Conservation (phyloP, 2,888 invertebrate genomes). For the Mythimna loreyi region DNA sequence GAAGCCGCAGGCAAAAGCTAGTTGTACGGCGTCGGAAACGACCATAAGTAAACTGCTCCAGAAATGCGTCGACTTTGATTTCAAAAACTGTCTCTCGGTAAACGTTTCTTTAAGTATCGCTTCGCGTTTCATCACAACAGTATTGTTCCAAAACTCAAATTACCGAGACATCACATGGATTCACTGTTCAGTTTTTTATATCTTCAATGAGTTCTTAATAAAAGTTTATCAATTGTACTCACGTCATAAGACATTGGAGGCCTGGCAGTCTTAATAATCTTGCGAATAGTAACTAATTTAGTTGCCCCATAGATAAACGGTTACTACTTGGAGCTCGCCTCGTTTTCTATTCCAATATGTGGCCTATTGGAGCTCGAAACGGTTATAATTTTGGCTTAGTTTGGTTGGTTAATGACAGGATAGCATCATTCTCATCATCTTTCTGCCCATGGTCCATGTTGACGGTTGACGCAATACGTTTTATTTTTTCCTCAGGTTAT, state of each 20-base stretch:
- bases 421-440: too few species aligned
- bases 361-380: not conserved
- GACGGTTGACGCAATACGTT: too few species aligned
- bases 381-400: too few species aligned
- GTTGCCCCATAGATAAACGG: too few species aligned
- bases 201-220: conserved; percentile 19
- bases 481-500: too few species aligned
- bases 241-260: not conserved
- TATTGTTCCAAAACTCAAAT: conserved; percentile 42
- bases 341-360: not conserved
- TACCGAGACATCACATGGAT: not conserved
- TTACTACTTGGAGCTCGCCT: not conserved
- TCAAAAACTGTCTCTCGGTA: not conserved
- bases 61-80: too few species aligned
- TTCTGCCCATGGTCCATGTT: too few species aligned
- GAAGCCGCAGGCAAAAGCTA: too few species aligned
- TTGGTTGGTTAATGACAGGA: not conserved
- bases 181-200: not conserved
- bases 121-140: conserved; percentile 27
- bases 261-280: not conserved
- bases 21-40: too few species aligned
- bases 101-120: not conserved
- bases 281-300: not conserved
- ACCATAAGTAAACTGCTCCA: too few species aligned
- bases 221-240: not conserved